phyloP scores from a whole-genome alignment of 2,888 invertebrate species.

The Acrobasis suavella region DNA sequence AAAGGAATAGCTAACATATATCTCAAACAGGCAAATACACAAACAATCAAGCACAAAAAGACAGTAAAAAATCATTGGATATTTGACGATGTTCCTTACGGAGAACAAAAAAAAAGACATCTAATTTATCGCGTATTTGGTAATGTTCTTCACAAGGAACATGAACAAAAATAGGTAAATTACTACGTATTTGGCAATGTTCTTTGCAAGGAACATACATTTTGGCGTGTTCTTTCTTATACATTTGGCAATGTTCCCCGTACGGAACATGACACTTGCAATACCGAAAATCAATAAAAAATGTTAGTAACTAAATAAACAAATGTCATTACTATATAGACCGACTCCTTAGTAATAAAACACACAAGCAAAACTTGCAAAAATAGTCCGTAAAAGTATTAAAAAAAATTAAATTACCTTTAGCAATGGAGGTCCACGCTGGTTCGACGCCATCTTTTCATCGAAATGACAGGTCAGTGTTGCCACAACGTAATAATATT shows the following conservation, averaged over 20 bases:
- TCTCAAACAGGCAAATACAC: too few species aligned
- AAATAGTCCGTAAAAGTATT: constrained; percentile 5
- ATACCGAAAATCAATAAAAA: not conserved
- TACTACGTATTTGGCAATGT: too few species aligned
- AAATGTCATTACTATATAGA: too few species aligned
- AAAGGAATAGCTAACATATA: too few species aligned
- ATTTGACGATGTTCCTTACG: not conserved
- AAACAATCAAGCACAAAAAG: not conserved
- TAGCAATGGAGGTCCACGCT: not conserved
- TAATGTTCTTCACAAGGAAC: too few species aligned
- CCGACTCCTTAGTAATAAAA: not conserved
- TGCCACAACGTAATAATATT: not conserved
- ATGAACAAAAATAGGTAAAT: too few species aligned
- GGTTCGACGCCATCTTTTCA: constrained; percentile 4
- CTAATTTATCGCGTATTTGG: not conserved
- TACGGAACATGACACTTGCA: not conserved
- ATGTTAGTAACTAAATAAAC: too few species aligned
- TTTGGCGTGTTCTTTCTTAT: constrained; percentile 3
- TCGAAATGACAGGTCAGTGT: constrained; percentile 5
- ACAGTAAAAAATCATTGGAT: not conserved
- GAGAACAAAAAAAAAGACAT: not conserved
- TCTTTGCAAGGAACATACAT: not conserved
- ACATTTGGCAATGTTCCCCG: too few species aligned
- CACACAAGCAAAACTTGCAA: not conserved
- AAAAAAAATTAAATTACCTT: constrained; percentile 1